phyloP scores from a whole-genome alignment of 1,140 invertebrate genomes.

The Brachionus angularis region DNA sequence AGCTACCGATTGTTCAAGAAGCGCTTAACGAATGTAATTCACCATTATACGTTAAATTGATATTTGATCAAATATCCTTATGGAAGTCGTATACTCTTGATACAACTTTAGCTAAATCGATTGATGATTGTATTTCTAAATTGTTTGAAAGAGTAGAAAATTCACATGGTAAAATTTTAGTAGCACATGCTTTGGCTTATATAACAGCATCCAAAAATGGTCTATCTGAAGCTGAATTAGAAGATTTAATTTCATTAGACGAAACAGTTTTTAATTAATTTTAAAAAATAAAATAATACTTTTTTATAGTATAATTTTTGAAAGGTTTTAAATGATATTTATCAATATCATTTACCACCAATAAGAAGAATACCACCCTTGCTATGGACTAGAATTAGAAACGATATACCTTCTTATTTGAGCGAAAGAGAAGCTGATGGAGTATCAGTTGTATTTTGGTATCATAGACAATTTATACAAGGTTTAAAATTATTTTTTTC shows the following conservation, averaged over 20 bases:
- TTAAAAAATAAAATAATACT: neutral
- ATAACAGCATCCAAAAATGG: constrained; percentile 88
- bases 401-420: constrained; percentile 89
- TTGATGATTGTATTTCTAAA: constrained; percentile 97
- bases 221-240: constrained; percentile 83
- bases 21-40: constrained; percentile 83
- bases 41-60: constrained; percentile 93
- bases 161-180: constrained; percentile 80
- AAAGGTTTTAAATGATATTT: constrained; percentile 83
- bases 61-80: constrained; percentile 77
- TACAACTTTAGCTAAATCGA: constrained; percentile 82
- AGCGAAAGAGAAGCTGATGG: constrained; percentile 93
- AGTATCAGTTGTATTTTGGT: constrained; percentile 95
- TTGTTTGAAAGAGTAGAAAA: constrained; percentile 86
- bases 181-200: constrained; percentile 87
- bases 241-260: constrained; percentile 87
- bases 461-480: constrained; percentile 65
- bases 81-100: constrained; percentile 95
- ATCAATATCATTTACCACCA: constrained; percentile 94
- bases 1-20: constrained; percentile 88
- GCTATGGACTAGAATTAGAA: constrained; percentile 88
- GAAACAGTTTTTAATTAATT: constrained; percentile 68
- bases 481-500: neutral
- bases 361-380: constrained; percentile 87
- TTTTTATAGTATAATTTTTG: neutral